A percentile compares a stretch with the other conserved stretches of the same genome.
These are phyloP conservation scores for Drosophila acutilabella DNA, from an alignment of 2,888 invertebrate species.

Conservation along the genomic window DNA sequence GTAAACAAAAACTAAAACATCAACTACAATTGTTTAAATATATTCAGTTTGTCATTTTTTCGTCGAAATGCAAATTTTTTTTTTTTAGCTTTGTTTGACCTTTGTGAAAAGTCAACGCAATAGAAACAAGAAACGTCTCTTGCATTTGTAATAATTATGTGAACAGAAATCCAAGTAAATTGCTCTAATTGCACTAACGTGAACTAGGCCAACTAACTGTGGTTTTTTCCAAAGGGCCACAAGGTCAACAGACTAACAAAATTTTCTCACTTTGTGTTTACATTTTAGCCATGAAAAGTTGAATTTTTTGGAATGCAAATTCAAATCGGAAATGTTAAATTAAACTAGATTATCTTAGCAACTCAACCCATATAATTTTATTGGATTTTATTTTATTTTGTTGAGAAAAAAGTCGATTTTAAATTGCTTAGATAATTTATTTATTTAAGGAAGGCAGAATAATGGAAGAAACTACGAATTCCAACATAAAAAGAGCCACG, in stretches of 20 bases:
- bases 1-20: conserved; percentile 6
- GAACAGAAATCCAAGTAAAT: conserved; percentile 33
- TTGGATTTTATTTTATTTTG: too few species aligned
- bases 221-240: conserved; percentile 7
- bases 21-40: conserved; percentile 25
- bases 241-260: conserved; percentile 30
- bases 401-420: too few species aligned
- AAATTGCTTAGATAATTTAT: too few species aligned
- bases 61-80: conserved; percentile 34
- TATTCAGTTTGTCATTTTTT: conserved; percentile 20
- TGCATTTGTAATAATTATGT: conserved; percentile 36
- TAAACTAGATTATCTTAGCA: too few species aligned
- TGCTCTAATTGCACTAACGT: conserved; percentile 59
- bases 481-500: too few species aligned
- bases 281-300: conserved; percentile 2
- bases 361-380: too few species aligned
- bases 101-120: conserved; percentile 28
- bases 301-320: background rate
- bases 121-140: conserved; percentile 15
- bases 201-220: conserved; percentile 35
- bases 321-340: background rate
- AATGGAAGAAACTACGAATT: too few species aligned
- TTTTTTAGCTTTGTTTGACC: conserved; percentile 27
- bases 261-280: background rate
- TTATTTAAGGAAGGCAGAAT: too few species aligned